A percentile compares a stretch with the other conserved stretches of the same genome.
Conservation (phyloP, 2,113 vertebrate genomes). For the Grammomys dolichurus region DNA sequence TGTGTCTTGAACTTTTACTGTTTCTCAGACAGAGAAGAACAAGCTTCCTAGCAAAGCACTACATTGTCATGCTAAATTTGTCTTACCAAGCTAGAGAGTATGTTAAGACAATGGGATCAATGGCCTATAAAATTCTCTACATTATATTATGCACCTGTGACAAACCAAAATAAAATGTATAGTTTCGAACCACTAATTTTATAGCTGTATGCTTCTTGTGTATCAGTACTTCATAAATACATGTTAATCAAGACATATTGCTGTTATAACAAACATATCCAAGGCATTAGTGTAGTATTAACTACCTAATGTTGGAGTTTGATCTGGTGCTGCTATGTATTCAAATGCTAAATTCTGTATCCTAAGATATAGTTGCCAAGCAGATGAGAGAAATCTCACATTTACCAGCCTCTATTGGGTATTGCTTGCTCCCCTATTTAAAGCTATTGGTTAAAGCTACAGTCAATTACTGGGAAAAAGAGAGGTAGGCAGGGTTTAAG, state of each 20-base stretch:
- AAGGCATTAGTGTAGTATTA: conserved; percentile 26
- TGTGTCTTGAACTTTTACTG: not conserved
- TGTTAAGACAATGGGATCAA: not conserved
- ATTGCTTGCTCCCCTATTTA: too few species aligned
- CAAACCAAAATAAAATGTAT: conserved; percentile 8
- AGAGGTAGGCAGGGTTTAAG: too few species aligned
- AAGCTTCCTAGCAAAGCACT: conserved; percentile 6
- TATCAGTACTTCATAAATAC: not conserved
- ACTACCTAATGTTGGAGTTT: not conserved
- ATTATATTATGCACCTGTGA: not conserved
- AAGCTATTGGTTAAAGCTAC: too few species aligned
- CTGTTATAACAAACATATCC: not conserved
- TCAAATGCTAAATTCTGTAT: too few species aligned
- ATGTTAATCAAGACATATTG: not conserved
- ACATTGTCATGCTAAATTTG: not conserved
- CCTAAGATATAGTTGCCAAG: too few species aligned
- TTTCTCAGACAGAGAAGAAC: not conserved
- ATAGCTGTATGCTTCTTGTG: not conserved
- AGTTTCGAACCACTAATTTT: conserved; percentile 14
- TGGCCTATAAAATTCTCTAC: not conserved
- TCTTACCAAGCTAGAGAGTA: not conserved
- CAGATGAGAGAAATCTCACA: too few species aligned
- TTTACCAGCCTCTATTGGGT: too few species aligned
- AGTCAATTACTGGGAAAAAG: too few species aligned
- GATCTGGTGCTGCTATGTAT: too few species aligned